Percentiles rank a stretch among this genome's conserved stretches.
phyloP scores from a whole-genome alignment of 2,797 vertebrate genomes.

The Silurus aristotelis region DNA sequence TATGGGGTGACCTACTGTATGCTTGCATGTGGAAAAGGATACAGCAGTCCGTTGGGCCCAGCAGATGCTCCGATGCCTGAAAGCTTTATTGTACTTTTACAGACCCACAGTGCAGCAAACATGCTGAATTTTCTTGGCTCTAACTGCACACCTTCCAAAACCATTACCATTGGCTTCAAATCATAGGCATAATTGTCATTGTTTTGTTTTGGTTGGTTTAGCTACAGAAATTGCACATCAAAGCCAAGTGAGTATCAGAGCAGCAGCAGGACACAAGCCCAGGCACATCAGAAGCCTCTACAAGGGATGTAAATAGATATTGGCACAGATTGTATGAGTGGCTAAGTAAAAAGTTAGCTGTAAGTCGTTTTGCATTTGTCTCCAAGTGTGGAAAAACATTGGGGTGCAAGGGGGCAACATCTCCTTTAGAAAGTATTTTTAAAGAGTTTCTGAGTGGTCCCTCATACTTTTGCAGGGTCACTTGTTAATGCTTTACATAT shows the following conservation, averaged over 20 bases:
- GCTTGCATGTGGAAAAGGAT: neutral
- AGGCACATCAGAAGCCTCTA: slow-evolving; percentile 49
- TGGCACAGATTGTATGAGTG: slow-evolving; percentile 16
- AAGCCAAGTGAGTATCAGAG: slow-evolving; percentile 52
- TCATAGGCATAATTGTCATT: slow-evolving; percentile 51
- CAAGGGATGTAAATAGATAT: slow-evolving; percentile 56
- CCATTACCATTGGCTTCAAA: slow-evolving; percentile 35
- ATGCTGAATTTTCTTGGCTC: slow-evolving; percentile 5
- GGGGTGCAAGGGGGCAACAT: neutral
- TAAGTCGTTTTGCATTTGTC: slow-evolving; percentile 5
- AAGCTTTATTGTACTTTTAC: neutral
- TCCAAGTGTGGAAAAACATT: slow-evolving; percentile 1
- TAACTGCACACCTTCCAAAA: slow-evolving; percentile 30
- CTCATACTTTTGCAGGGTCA: neutral
- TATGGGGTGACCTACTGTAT: neutral
- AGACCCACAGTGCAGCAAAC: slow-evolving; percentile 9
- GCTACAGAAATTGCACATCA: slow-evolving; percentile 44
- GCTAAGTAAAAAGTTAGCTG: slow-evolving; percentile 32
- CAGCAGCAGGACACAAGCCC: slow-evolving; percentile 46
- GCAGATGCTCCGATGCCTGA: slow-evolving; percentile 6
- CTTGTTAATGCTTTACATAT: slow-evolving; percentile 14
- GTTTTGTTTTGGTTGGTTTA: slow-evolving; percentile 49
- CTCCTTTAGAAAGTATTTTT: neutral
- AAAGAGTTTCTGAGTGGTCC: neutral
- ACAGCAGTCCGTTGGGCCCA: neutral